A percentile compares a stretch with the other conserved stretches of the same genome.
Conservation (phyloP, 2,113 vertebrate species). For the Petrocephalus zakoni region DNA sequence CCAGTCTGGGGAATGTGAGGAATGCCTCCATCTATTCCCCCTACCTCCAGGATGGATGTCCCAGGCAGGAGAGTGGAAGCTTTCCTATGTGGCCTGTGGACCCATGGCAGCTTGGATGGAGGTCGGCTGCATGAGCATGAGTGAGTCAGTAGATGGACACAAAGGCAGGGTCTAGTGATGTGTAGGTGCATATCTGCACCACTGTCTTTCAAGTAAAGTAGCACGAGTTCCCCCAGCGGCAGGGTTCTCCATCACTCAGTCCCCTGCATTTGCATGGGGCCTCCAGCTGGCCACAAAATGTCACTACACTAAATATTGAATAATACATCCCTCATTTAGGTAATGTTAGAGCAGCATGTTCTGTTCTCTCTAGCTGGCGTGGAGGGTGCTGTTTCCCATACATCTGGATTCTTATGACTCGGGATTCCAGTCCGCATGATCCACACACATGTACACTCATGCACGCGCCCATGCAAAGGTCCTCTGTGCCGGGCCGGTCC, state of each 20-base stretch:
- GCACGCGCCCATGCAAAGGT: background rate
- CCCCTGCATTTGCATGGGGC: background rate
- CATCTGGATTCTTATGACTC: background rate
- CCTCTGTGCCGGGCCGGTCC: background rate
- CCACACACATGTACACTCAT: background rate
- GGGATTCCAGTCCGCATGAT: background rate
- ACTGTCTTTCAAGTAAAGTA: background rate
- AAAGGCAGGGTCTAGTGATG: background rate
- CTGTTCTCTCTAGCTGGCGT: background rate
- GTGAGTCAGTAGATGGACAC: background rate
- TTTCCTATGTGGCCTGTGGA: background rate
- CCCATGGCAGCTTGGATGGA: background rate
- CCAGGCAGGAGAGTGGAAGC: too few relatives aligned
- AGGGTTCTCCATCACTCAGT: background rate
- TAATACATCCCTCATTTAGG: background rate
- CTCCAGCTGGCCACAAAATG: background rate
- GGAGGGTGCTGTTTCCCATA: background rate
- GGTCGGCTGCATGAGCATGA: background rate
- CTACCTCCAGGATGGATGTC: background rate
- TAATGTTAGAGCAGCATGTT: background rate
- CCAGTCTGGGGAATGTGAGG: constrained; percentile 4
- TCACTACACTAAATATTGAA: background rate
- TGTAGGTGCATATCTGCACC: background rate
- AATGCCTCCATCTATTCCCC: background rate
- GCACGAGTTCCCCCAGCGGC: background rate